These are phyloP conservation scores for Rattus rattus DNA, from an alignment of 2,113 vertebrate species.

Conservation along the genomic window DNA sequence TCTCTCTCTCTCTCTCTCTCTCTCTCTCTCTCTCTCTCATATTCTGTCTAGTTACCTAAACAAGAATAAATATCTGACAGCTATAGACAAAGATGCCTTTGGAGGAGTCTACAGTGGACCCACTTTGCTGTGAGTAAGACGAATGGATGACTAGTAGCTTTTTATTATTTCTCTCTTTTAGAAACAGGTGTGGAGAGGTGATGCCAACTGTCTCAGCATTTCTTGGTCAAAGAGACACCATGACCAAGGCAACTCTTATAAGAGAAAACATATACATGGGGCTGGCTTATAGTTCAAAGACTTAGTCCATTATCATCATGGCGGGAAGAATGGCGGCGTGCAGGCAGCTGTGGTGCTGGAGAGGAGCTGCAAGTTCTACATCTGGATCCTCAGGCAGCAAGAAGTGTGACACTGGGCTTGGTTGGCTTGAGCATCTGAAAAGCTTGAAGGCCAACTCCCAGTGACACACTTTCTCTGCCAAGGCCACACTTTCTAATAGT, in stretches of 20 bases:
- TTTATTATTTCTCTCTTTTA: neutral
- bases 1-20: neutral
- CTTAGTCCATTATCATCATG: neutral
- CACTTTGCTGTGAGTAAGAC: conserved; percentile 93
- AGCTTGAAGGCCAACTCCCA: too few relatives aligned
- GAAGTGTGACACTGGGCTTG: too few relatives aligned
- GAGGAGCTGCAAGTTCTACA: too few relatives aligned
- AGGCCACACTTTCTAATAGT: neutral
- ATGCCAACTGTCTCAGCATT: neutral
- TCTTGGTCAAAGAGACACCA: neutral
- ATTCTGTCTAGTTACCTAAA: conserved; percentile 92
- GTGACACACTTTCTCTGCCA: too few relatives aligned
- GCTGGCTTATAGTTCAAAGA: neutral
- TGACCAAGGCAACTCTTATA: neutral
- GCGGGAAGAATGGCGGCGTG: neutral
- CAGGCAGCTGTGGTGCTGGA: neutral
- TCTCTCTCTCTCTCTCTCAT: neutral
- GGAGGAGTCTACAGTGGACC: conserved; percentile 92
- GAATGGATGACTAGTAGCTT: neutral
- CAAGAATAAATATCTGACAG: conserved; percentile 92
- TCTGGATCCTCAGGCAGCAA: too few relatives aligned
- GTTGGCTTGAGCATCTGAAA: too few relatives aligned
- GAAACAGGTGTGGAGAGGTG: neutral
- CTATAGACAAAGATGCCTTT: conserved; percentile 93
- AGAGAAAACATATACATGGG: neutral